phyloP scores from a whole-genome alignment of 2,113 vertebrate species.

The Austrofundulus limnaeus region DNA sequence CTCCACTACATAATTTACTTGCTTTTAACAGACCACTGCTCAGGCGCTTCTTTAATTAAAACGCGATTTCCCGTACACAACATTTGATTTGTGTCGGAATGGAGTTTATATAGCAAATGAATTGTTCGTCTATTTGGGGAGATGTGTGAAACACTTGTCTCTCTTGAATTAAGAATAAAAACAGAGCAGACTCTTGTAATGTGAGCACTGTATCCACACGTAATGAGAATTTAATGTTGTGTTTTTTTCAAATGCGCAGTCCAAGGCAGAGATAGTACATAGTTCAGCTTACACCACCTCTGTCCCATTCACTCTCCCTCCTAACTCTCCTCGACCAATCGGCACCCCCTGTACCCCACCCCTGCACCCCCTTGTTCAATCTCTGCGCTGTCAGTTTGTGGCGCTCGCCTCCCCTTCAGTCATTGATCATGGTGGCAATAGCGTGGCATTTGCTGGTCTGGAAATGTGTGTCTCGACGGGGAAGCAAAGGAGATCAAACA shows the following conservation, averaged over 20 bases:
- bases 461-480: constrained; percentile 62
- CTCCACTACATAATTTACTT: not conserved
- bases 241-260: constrained; percentile 19
- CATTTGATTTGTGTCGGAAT: constrained; percentile 32
- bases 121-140: constrained; percentile 16
- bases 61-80: constrained; percentile 17
- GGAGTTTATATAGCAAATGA: constrained; percentile 7
- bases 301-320: constrained; percentile 38
- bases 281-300: constrained; percentile 25
- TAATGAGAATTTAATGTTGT: constrained; percentile 37
- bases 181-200: constrained; percentile 19
- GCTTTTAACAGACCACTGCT: constrained; percentile 14
- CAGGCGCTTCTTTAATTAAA: constrained; percentile 27
- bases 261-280: constrained; percentile 3
- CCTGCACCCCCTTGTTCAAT: constrained; percentile 59
- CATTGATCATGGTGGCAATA: constrained; percentile 77
- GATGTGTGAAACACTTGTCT: constrained; percentile 10
- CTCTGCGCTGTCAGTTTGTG: constrained; percentile 71
- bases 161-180: constrained; percentile 3
- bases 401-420: constrained; percentile 61
- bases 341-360: constrained; percentile 6
- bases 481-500: constrained; percentile 76
- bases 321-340: constrained; percentile 30
- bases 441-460: constrained; percentile 58
- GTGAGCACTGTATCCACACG: not conserved